A percentile compares a stretch with the other conserved stretches of the same genome.
Conservation (phyloP, 2,888 invertebrate species). For the Nomada fucata region DNA sequence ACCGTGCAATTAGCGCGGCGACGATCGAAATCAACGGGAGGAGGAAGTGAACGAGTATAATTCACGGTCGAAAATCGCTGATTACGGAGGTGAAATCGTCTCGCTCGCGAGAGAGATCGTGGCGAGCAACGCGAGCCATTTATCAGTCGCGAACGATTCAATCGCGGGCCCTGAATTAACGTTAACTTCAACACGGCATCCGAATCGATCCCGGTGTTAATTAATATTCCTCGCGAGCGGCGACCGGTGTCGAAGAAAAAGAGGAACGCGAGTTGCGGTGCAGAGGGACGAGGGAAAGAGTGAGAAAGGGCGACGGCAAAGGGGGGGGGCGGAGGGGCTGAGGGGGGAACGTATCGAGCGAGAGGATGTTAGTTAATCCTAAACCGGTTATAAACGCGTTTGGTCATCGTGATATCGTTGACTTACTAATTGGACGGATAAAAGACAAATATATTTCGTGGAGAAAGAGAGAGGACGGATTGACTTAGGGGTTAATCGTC, state of each 20-base stretch:
- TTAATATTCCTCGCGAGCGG: conserved; percentile 66
- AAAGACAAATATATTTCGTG: conserved; percentile 70
- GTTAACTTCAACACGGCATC: conserved; percentile 67
- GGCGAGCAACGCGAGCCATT: conserved; percentile 51
- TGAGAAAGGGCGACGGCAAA: conserved; percentile 25
- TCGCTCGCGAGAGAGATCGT: conserved; percentile 10
- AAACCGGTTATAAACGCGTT: conserved; percentile 73
- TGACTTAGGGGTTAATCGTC: conserved; percentile 48
- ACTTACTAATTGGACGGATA: conserved; percentile 74
- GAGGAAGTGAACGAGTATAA: neutral
- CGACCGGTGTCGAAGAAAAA: conserved; percentile 27
- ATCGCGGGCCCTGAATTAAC: conserved; percentile 68
- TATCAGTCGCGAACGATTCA: conserved; percentile 66
- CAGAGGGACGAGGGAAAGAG: neutral
- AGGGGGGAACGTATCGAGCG: conserved; percentile 27
- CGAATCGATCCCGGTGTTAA: conserved; percentile 70
- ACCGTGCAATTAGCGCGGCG: conserved; percentile 30
- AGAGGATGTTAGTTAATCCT: conserved; percentile 69
- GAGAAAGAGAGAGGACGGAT: neutral
- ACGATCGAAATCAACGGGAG: neutral
- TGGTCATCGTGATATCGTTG: conserved; percentile 74
- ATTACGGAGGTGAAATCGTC: conserved; percentile 20
- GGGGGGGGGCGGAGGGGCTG: too few relatives aligned
- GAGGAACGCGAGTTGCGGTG: conserved; percentile 19
- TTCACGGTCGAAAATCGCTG: conserved; percentile 30